Conservation (phyloP, 2,888 invertebrate genomes). For the Polylopha cassiicola region DNA sequence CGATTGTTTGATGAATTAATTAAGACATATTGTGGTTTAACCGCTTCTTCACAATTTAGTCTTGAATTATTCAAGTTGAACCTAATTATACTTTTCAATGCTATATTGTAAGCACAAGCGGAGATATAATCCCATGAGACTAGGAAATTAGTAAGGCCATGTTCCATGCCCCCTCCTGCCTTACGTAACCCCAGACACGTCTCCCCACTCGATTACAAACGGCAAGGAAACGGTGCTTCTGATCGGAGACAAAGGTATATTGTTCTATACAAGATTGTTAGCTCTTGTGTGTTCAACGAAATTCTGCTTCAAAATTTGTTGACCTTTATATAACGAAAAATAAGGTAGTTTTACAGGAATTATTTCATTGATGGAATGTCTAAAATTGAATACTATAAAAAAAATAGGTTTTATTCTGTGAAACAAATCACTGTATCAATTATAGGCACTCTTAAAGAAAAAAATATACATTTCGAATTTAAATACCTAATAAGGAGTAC, state of each 20-base stretch:
- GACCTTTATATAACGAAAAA: no score
- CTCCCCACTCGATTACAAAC: constrained; percentile 21
- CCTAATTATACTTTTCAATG: constrained; percentile 33
- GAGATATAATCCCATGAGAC: constrained; percentile 50
- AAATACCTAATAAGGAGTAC: no score
- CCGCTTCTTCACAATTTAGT: no score
- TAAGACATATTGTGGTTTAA: no score
- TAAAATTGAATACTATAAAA: no score
- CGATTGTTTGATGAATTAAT: no score
- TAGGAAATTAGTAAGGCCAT: constrained; percentile 58
- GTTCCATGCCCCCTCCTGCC: constrained; percentile 35
- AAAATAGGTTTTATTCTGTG: no score
- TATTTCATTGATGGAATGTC: no score
- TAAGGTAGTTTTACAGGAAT: no score
- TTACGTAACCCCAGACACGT: constrained; percentile 15
- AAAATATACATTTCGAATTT: no score
- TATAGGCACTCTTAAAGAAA: no score
- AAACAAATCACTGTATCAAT: no score
- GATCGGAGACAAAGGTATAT: constrained; percentile 21
- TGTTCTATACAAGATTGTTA: constrained; percentile 21
- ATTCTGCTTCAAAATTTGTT: constrained; percentile 5
- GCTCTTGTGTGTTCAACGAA: constrained; percentile 19
- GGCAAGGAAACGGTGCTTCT: constrained; percentile 25
- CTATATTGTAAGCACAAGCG: constrained; percentile 47
- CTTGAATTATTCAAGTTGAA: background rate